A percentile compares a stretch with the other conserved stretches of the same genome.
These are phyloP conservation scores for Ferdinandea cuprea DNA, from an alignment of 2,888 invertebrate genomes.

Conservation along the genomic window DNA sequence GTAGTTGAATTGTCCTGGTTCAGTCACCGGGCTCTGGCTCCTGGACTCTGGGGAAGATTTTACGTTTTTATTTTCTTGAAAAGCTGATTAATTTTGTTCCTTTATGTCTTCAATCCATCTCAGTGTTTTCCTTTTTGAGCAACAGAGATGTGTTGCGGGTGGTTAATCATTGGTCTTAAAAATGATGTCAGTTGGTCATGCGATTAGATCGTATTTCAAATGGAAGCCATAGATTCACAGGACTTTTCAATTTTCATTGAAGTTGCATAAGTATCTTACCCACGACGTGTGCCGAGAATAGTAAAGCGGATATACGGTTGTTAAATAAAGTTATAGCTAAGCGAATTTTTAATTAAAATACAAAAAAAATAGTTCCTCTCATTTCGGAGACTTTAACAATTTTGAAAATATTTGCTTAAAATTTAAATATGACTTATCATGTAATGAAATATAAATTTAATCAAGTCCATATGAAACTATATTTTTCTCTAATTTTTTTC, in stretches of 20 bases:
- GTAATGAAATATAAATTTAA: too few relatives aligned
- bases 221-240: slow-evolving; percentile 2
- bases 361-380: too few relatives aligned
- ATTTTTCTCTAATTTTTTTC: too few relatives aligned
- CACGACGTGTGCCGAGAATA: background rate
- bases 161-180: slow-evolving; percentile 45
- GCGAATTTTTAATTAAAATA: too few relatives aligned
- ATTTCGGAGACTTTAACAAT: too few relatives aligned
- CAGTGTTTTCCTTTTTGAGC: slow-evolving; percentile 1
- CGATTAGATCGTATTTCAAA: slow-evolving; percentile 49
- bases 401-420: too few relatives aligned
- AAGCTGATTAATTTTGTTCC: slow-evolving; percentile 64
- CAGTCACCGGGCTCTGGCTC: background rate
- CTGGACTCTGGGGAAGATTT: slow-evolving; percentile 1
- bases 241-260: background rate
- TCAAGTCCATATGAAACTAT: too few relatives aligned
- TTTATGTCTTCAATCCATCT: slow-evolving; percentile 30
- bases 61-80: slow-evolving; percentile 37
- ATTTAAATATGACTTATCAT: too few relatives aligned
- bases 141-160: slow-evolving; percentile 14
- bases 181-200: slow-evolving; percentile 53
- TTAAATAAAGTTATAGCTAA: too few relatives aligned
- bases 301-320: background rate
- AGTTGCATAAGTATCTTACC: background rate
- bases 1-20: background rate